A percentile compares a stretch with the other conserved stretches of the same genome.
Evolutionary conservation across 2,888 invertebrate genomes (phyloP).

Genomic region (Andrena fulva): DNA sequence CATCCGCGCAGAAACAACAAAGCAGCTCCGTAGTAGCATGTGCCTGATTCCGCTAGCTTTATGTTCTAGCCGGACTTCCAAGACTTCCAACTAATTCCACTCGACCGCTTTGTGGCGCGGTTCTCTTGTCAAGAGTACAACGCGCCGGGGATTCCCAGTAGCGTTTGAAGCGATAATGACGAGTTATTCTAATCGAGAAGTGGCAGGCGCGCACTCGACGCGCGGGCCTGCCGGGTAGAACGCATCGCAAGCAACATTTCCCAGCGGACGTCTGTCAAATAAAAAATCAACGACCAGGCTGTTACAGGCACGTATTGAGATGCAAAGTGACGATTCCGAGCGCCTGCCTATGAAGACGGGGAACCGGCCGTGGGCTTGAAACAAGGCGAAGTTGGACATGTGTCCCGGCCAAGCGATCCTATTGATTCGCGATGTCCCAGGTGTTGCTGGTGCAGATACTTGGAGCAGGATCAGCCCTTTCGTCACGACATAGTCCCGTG

Average conservation of each 20-base stretch:
- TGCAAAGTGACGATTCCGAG: no score
- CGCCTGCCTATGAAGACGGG: no score
- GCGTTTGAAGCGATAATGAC: constrained; percentile 2
- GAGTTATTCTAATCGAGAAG: constrained; percentile 18
- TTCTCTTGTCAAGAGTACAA: no score
- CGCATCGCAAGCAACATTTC: no score
- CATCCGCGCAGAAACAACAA: not conserved
- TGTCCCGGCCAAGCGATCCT: no score
- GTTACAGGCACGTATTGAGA: constrained; percentile 17
- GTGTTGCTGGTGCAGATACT: constrained; percentile 54
- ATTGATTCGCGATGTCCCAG: not conserved
- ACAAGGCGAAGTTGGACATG: no score
- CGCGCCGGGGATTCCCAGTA: not conserved
- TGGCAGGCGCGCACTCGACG: constrained; percentile 52
- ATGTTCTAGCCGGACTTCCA: no score
- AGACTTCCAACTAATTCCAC: no score
- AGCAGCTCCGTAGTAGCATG: constrained; percentile 2
- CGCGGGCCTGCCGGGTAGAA: constrained; percentile 19
- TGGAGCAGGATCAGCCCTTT: constrained; percentile 41
- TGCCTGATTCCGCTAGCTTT: no score
- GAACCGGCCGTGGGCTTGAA: no score
- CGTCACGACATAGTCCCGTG: constrained; percentile 79
- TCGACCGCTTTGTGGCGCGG: no score
- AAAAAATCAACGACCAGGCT: constrained; percentile 32
- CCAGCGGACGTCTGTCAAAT: no score